phyloP scores from a whole-genome alignment of 2,888 invertebrate species.

The Neelides folsomi region DNA sequence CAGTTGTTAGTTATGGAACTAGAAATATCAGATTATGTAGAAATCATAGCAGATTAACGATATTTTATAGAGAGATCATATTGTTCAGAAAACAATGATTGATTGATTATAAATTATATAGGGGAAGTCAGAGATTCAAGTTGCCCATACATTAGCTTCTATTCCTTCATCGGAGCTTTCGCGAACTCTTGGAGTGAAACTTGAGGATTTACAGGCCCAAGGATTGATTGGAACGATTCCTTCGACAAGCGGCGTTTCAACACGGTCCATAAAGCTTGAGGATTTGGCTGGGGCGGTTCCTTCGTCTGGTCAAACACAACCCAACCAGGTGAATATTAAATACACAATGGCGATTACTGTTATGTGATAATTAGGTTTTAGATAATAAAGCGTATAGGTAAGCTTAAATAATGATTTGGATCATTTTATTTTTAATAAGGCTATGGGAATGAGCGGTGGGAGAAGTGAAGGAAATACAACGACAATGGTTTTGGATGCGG shows the following conservation, averaged over 20 bases:
- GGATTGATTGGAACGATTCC: conserved; percentile 20
- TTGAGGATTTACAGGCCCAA: conserved; percentile 29
- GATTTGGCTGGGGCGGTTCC: conserved; percentile 16
- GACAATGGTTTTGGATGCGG: conserved; percentile 27
- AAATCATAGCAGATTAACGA: no score
- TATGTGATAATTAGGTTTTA: no score
- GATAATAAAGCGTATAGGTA: no score
- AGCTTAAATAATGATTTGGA: no score
- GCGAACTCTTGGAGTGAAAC: conserved; percentile 26
- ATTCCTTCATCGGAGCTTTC: conserved; percentile 26
- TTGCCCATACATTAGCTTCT: conserved; percentile 27
- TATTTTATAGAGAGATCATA: no score
- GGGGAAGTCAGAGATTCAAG: conserved; percentile 29
- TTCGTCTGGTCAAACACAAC: conserved; percentile 3
- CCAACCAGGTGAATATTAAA: background rate
- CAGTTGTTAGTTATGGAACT: no score
- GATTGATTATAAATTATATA: conserved; percentile 1
- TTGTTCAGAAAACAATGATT: no score
- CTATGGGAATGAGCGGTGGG: conserved; percentile 8
- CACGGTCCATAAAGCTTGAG: conserved; percentile 28
- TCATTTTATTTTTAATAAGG: conserved; percentile 6
- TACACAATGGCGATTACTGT: no score
- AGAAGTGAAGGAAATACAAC: conserved; percentile 15
- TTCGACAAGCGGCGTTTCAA: conserved; percentile 17
- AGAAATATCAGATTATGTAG: no score